Percentiles rank a stretch among this genome's conserved stretches.
These are phyloP conservation scores for Zapus hudsonius DNA, from an alignment of 2,113 vertebrate species.

Conservation along the genomic window DNA sequence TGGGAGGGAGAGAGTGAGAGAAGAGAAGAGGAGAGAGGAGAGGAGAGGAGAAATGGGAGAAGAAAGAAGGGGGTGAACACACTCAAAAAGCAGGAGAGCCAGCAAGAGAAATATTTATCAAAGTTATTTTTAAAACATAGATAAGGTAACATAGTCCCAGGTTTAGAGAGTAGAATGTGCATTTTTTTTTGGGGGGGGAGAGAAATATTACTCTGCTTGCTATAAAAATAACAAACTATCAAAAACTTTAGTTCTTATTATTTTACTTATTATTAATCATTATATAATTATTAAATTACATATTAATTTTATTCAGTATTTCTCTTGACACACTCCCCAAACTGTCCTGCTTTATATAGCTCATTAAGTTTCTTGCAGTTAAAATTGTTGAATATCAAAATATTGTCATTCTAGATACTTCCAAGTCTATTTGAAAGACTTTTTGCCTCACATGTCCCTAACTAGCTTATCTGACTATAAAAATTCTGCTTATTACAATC, in stretches of 20 bases:
- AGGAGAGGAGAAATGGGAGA: too few relatives aligned
- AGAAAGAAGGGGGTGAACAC: too few relatives aligned
- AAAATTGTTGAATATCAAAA: conserved; percentile 10
- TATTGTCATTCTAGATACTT: neutral
- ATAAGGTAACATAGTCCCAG: neutral
- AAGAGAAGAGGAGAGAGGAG: too few relatives aligned
- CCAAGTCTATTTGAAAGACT: neutral
- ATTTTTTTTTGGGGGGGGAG: neutral
- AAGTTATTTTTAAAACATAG: neutral
- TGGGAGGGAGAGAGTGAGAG: too few relatives aligned
- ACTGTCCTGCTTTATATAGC: neutral
- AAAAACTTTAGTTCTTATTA: neutral
- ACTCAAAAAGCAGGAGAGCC: too few relatives aligned
- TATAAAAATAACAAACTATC: neutral
- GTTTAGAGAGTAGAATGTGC: neutral
- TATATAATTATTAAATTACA: too few relatives aligned
- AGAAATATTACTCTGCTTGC: neutral
- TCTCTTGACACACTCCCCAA: neutral
- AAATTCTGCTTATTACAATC: neutral
- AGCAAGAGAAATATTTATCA: too few relatives aligned
- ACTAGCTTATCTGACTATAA: neutral
- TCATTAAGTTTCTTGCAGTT: neutral
- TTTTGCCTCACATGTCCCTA: neutral
- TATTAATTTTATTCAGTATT: conserved; percentile 14
- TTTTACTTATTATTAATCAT: neutral